A percentile compares a stretch with the other conserved stretches of the same genome.
phyloP scores from a whole-genome alignment of 2,888 invertebrate genomes.

The Ariolimax columbianus region DNA sequence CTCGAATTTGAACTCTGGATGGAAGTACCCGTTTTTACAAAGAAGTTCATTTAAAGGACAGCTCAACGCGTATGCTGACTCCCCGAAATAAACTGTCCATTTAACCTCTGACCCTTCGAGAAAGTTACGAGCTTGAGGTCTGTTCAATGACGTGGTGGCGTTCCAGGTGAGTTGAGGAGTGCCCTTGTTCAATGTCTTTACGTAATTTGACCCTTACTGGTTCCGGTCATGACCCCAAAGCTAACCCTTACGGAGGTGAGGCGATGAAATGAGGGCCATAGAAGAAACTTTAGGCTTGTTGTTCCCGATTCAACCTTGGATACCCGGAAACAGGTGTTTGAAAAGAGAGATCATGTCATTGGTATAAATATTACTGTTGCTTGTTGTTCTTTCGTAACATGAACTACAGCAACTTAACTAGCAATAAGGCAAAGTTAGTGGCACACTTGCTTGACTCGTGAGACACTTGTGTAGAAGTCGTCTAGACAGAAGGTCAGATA shows the following conservation, averaged over 20 bases:
- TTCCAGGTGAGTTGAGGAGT: neutral
- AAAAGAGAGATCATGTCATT: too few species aligned
- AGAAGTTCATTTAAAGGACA: constrained; percentile 29
- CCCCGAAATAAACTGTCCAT: neutral
- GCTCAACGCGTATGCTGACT: constrained; percentile 3
- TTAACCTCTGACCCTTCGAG: neutral
- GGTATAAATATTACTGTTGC: too few species aligned
- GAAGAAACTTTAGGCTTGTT: too few species aligned
- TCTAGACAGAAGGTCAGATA: too few species aligned
- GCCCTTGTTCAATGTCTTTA: neutral
- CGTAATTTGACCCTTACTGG: constrained; percentile 4
- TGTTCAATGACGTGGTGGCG: neutral
- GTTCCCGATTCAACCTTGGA: too few species aligned
- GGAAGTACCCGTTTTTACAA: neutral
- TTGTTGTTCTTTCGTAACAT: too few species aligned
- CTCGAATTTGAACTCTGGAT: neutral
- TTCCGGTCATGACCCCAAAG: constrained; percentile 4
- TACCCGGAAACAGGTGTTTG: too few species aligned
- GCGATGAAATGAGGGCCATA: neutral
- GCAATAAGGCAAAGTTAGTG: too few species aligned
- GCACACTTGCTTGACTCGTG: too few species aligned
- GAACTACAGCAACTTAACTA: too few species aligned
- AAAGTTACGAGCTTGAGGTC: neutral
- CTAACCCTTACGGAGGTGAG: neutral
- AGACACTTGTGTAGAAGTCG: too few species aligned